Evolutionary conservation across 2,113 vertebrate species (phyloP).

Genomic region (Bos javanicus): DNA sequence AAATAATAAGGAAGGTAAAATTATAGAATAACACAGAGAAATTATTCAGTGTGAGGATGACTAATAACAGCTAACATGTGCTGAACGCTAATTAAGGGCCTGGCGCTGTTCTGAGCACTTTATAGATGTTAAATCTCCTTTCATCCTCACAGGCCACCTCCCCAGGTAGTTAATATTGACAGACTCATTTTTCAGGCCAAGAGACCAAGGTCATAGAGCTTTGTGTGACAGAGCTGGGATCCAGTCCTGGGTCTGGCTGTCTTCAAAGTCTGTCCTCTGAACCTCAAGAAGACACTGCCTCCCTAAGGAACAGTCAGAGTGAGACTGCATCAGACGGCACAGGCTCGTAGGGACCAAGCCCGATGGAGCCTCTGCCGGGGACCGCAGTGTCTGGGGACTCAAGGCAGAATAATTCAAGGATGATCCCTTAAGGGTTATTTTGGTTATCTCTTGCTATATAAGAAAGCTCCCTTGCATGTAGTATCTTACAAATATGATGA

Average conservation of each 20-base stretch:
- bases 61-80: neutral
- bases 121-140: neutral
- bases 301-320: neutral
- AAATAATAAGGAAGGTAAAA: neutral
- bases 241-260: neutral
- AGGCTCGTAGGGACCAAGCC: neutral
- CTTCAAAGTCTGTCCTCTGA: neutral
- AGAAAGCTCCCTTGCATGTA: neutral
- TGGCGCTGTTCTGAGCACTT: neutral
- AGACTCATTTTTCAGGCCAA: neutral
- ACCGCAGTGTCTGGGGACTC: neutral
- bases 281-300: neutral
- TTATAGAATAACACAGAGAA: neutral
- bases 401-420: neutral
- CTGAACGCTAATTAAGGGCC: neutral
- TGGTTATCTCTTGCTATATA: neutral
- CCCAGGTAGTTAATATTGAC: neutral
- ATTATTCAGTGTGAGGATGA: neutral
- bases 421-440: neutral
- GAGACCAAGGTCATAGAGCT: neutral
- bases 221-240: neutral
- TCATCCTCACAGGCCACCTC: neutral
- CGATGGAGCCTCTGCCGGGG: fast-evolving
- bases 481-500: neutral
- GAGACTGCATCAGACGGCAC: neutral